Base-by-base conservation (phyloP, 2,113 vertebrate species). In the Sprattus sprattus region DNA sequence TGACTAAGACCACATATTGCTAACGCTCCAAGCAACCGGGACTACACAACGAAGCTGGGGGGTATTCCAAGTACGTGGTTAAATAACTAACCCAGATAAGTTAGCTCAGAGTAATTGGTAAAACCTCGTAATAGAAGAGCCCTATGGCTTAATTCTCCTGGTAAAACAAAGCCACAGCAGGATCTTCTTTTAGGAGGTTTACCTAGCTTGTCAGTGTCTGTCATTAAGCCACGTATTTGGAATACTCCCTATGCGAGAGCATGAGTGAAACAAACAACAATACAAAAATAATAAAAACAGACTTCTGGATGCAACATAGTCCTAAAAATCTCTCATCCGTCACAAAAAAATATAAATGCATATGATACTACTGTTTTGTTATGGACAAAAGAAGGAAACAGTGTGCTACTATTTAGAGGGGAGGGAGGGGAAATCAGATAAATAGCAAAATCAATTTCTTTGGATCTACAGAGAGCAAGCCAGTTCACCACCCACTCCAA, bases 361-460 rank as follows among this genome's bases (percentile, higher is more conserved):
- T 32, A 71, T 71, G 28, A 4, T 18, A 54, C 52, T 54, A 15
- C 4, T 18, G 52, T 18, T 54, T 15, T 52, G 15, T 52, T 13
- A 52, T 18, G 16, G 18, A 15, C 52, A 54, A 54, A 28, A 64
- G 3, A 71, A 32, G 2, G 2, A 32, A 71, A 28, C 6, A 32
- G 25, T 32, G n/a, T 4, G 9, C 57, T 22, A n/a, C 57, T 64
- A n/a, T 25, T 64, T 6, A 64, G n/a, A 25, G 57, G 20, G 6
- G 6, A 10, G 57, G 6, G 20, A 22, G 22, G 57, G 22, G 25
- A 32, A 32, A 13, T 13, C 4, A 15, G 32, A 71, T 71, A 71
- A 71, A 71, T 71, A 71, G 64, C 25, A 13, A 71, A 71, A 71
- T 71, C 64, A 28, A 71, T 71, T 71, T 71, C 25, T 71, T 71